phyloP scores from a whole-genome alignment of 2,888 invertebrate genomes.

The Aspidapion aeneum region DNA sequence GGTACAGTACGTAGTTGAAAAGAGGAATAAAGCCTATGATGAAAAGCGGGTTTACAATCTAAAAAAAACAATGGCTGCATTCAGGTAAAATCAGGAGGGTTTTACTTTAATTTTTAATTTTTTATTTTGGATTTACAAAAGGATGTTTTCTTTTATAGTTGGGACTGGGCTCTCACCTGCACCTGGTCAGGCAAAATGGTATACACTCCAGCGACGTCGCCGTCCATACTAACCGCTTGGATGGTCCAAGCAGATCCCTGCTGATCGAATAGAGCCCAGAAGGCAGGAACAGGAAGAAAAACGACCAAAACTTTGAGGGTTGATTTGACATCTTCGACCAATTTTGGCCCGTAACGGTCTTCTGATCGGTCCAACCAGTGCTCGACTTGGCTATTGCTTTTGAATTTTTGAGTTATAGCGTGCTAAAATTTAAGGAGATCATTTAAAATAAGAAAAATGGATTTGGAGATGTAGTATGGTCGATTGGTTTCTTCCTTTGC shows the following conservation, averaged over 20 bases:
- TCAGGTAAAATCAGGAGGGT: not conserved
- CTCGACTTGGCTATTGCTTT: conserved; percentile 27
- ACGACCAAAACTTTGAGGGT: conserved; percentile 64
- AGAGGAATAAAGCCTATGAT: conserved; percentile 84
- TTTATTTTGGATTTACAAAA: too few relatives aligned
- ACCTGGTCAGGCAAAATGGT: too few relatives aligned
- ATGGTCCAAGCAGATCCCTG: conserved; percentile 80
- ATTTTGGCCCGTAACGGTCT: conserved; percentile 58
- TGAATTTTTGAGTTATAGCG: conserved; percentile 42
- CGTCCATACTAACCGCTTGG: too few relatives aligned
- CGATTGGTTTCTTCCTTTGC: too few relatives aligned
- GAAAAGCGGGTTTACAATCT: conserved; percentile 84
- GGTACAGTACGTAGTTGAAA: conserved; percentile 78
- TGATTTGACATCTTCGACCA: conserved; percentile 67
- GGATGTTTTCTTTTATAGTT: too few relatives aligned
- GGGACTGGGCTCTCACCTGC: too few relatives aligned
- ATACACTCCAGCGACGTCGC: too few relatives aligned
- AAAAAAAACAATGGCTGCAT: conserved; percentile 46
- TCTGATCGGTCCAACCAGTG: conserved; percentile 76
- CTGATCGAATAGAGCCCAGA: conserved; percentile 83
- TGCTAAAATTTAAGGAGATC: too few relatives aligned
- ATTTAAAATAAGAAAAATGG: too few relatives aligned
- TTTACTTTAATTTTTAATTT: too few relatives aligned
- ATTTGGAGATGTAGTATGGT: too few relatives aligned
- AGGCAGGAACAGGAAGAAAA: conserved; percentile 73